phyloP scores from a whole-genome alignment of 2,113 vertebrate species.

The Psephotus haematonotus region DNA sequence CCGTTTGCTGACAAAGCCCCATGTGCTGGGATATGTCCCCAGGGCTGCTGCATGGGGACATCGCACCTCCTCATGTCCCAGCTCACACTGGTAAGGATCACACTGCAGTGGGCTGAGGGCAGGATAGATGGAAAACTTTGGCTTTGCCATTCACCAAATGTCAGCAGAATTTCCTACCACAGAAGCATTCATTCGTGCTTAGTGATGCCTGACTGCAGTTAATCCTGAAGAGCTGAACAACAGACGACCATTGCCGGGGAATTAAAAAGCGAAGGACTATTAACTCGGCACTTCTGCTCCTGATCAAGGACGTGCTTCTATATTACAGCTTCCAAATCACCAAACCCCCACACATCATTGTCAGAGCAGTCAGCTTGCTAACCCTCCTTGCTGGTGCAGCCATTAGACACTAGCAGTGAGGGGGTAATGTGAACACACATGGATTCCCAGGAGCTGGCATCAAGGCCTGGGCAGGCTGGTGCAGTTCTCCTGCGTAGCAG shows the following conservation, averaged over 20 bases:
- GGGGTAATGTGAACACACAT: not conserved
- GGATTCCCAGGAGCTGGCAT: not conserved
- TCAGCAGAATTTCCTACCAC: not conserved
- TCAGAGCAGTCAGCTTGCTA: not conserved
- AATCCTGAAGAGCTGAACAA: not conserved
- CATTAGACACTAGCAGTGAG: fast-evolving
- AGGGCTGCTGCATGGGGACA: not conserved
- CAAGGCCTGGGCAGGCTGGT: not conserved
- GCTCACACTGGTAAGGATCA: fast-evolving
- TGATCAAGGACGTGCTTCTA: not conserved
- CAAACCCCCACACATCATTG: fast-evolving
- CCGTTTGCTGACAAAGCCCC: fast-evolving
- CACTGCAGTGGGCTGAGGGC: fast-evolving
- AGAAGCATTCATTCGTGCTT: not conserved
- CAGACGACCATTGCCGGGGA: not conserved
- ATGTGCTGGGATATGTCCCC: not conserved
- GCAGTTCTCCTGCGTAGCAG: not conserved
- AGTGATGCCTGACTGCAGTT: not conserved
- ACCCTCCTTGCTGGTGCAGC: not conserved
- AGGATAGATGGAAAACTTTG: not conserved
- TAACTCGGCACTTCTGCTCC: not conserved
- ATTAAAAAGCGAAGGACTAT: not conserved
- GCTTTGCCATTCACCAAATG: not conserved
- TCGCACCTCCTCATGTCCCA: not conserved
- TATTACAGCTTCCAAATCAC: not conserved